Evolutionary conservation across 2,888 invertebrate genomes (phyloP).

Genomic region (Meiosimyza platycephala): DNA sequence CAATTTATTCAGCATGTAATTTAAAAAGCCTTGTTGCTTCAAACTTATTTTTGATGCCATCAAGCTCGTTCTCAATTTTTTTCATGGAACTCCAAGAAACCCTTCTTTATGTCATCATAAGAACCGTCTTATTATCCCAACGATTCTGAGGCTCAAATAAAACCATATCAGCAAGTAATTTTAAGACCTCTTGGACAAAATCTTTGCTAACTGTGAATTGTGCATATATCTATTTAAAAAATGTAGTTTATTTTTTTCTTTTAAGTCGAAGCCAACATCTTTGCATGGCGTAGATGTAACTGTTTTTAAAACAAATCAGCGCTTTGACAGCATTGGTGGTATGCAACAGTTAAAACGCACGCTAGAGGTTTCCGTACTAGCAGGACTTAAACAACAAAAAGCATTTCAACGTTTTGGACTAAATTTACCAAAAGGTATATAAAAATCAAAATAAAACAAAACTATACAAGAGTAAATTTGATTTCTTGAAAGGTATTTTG

Average conservation of each 20-base stretch:
- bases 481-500: conserved; percentile 67
- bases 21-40: too few species aligned
- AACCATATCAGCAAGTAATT: too few species aligned
- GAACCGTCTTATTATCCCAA: too few species aligned
- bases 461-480: not conserved
- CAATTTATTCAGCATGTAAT: too few species aligned
- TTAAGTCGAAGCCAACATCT: conserved; percentile 58
- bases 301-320: conserved; percentile 63
- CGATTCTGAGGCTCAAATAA: too few species aligned
- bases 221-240: too few species aligned
- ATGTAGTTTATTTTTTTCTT: not conserved
- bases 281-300: conserved; percentile 68
- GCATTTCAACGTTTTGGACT: conserved; percentile 71
- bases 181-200: too few species aligned
- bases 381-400: conserved; percentile 71
- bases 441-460: not conserved
- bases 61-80: too few species aligned
- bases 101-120: too few species aligned
- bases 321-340: conserved; percentile 71
- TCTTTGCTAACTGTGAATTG: too few species aligned
- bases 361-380: conserved; percentile 70
- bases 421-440: conserved; percentile 69
- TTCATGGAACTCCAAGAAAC: too few species aligned
- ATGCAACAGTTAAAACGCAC: conserved; percentile 69
- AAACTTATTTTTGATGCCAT: too few species aligned